Conservation (phyloP, 2,888 invertebrate genomes). For the Xanthia togata region DNA sequence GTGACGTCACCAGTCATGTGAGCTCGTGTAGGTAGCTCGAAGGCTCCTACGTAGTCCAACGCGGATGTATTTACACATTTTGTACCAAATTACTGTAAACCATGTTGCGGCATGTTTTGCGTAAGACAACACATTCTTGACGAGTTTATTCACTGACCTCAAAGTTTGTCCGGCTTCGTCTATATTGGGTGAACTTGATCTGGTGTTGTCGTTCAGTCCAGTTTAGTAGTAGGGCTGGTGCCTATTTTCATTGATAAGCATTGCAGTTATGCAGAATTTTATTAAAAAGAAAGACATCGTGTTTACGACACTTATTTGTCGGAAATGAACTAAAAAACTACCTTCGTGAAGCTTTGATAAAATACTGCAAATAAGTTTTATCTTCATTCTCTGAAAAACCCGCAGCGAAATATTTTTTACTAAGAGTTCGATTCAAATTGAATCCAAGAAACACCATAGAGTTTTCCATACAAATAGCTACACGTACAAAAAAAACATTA, state of each 20-base stretch:
- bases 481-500: slow-evolving; percentile 34
- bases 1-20: slow-evolving; percentile 43
- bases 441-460: neutral
- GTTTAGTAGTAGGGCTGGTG: neutral
- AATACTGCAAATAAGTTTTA: neutral
- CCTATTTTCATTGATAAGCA: neutral
- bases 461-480: slow-evolving; percentile 19
- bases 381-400: neutral
- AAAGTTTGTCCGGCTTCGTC: slow-evolving; percentile 36
- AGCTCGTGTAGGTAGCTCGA: slow-evolving; percentile 5
- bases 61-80: slow-evolving; percentile 45
- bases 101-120: slow-evolving; percentile 40
- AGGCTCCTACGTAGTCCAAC: slow-evolving; percentile 31
- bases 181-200: slow-evolving; percentile 30
- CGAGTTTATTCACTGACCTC: slow-evolving; percentile 39
- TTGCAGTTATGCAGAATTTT: neutral
- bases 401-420: neutral
- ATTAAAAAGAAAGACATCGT: neutral
- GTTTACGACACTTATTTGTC: neutral
- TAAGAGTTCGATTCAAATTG: neutral
- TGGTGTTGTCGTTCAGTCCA: neutral
- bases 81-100: slow-evolving; percentile 31
- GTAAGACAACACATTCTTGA: slow-evolving; percentile 44
- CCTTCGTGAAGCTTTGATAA: neutral
- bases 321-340: neutral